These are phyloP conservation scores for Drosophila sulfurigaster DNA, from an alignment of 1,140 invertebrate species.

Conservation along the genomic window DNA sequence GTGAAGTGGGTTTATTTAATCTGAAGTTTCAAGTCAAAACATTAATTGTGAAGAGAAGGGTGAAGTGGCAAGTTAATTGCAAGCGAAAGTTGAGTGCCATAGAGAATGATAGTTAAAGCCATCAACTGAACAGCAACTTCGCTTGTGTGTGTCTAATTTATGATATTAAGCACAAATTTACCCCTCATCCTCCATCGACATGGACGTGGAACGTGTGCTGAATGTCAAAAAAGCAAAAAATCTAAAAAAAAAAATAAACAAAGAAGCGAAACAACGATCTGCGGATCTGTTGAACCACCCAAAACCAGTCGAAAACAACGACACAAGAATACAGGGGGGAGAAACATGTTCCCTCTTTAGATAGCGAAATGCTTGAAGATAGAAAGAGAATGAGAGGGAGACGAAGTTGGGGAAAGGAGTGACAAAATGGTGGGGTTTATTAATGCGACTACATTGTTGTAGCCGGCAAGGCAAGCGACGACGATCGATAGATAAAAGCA, in stretches of 20 bases:
- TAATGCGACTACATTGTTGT: conserved; percentile 42
- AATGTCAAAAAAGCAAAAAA: conserved; percentile 14
- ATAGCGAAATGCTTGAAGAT: conserved; percentile 15
- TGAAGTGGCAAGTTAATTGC: conserved; percentile 20
- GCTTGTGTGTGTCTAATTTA: conserved; percentile 22
- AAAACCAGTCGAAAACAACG: conserved; percentile 31
- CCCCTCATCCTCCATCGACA: neutral
- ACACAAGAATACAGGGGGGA: conserved; percentile 3
- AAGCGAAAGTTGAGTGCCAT: conserved; percentile 36
- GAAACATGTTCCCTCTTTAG: neutral
- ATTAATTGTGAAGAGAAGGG: neutral
- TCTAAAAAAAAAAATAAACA: neutral
- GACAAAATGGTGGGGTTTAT: conserved; percentile 37
- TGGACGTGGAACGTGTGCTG: conserved; percentile 24
- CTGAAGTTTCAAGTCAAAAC: conserved; percentile 21
- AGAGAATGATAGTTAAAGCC: conserved; percentile 16
- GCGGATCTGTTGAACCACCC: conserved; percentile 23
- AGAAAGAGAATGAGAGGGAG: neutral
- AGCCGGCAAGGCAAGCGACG: neutral
- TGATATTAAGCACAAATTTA: conserved; percentile 8
- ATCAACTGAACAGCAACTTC: too few relatives aligned
- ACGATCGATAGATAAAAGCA: conserved; percentile 19
- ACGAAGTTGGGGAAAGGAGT: conserved; percentile 9
- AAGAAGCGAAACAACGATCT: conserved; percentile 17
- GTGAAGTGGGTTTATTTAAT: conserved; percentile 3